Evolutionary conservation across 2,888 invertebrate genomes (phyloP).

Genomic region (Leptinotarsa peninsularis): DNA sequence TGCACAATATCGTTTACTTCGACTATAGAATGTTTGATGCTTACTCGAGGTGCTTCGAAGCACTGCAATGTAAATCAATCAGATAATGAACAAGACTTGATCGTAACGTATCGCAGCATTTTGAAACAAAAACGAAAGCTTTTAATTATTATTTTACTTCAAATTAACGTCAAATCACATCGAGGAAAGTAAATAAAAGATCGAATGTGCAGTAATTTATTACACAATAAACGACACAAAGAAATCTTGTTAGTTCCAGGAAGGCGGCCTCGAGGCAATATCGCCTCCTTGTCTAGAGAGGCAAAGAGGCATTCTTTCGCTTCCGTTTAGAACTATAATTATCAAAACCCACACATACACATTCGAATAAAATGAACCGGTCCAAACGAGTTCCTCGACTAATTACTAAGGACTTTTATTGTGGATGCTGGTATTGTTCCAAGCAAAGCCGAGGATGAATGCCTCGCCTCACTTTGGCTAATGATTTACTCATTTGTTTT

Average conservation of each 20-base stretch:
- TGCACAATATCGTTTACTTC: too few species aligned
- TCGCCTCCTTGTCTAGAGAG: constrained; percentile 33
- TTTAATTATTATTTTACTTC: too few species aligned
- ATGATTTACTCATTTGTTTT: constrained; percentile 37
- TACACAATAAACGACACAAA: constrained; percentile 60
- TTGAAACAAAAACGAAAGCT: too few species aligned
- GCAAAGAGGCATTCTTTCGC: constrained; percentile 46
- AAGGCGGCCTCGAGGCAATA: constrained; percentile 57
- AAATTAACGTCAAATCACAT: neutral
- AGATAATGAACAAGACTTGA: too few species aligned
- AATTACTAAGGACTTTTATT: constrained; percentile 49
- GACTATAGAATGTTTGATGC: too few species aligned
- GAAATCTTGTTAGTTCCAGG: constrained; percentile 64
- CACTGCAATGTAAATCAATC: too few species aligned
- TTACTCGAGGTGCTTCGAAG: too few species aligned
- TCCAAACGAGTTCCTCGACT: constrained; percentile 51
- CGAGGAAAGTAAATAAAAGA: constrained; percentile 38
- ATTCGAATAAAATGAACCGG: constrained; percentile 45
- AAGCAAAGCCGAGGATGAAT: constrained; percentile 29
- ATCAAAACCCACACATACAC: constrained; percentile 61
- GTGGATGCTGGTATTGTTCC: constrained; percentile 44
- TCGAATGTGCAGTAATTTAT: constrained; percentile 50
- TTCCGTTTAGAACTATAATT: constrained; percentile 64
- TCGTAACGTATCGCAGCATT: too few species aligned
- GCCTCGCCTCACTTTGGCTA: constrained; percentile 27